Percentiles rank a stretch among this genome's conserved stretches.
Conservation (phyloP, 2,113 vertebrate species). For the Phyllopteryx taeniolatus region DNA sequence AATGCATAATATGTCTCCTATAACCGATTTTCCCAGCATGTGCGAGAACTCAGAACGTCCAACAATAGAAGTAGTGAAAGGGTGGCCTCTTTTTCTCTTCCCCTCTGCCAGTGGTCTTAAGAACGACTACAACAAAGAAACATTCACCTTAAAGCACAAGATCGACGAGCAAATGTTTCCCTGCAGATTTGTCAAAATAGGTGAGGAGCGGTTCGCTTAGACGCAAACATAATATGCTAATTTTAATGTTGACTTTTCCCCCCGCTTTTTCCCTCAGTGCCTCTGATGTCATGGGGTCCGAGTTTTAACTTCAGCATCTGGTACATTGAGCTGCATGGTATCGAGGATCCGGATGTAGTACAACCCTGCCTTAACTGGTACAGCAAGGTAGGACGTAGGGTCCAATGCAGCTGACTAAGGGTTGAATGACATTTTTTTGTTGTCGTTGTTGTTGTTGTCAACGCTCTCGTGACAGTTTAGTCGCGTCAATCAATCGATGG, state of each 20-base stretch:
- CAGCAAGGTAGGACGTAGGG: conserved; percentile 84
- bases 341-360: conserved; percentile 96
- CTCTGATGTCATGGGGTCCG: conserved; percentile 97
- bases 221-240: not conserved
- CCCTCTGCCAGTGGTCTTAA: conserved; percentile 89
- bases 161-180: conserved; percentile 99
- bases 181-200: conserved; percentile 99
- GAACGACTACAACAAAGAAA: conserved; percentile 99
- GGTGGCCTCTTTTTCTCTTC: not conserved
- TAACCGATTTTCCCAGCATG: not conserved
- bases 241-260: not conserved
- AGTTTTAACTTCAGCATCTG: conserved; percentile 99
- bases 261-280: conserved; percentile 74
- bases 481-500: too few relatives aligned
- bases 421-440: too few relatives aligned
- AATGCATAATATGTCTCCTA: too few relatives aligned
- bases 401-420: too few relatives aligned
- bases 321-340: conserved; percentile 98
- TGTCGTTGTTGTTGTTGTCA: too few relatives aligned
- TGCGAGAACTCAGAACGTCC: not conserved
- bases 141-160: conserved; percentile 99
- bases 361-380: conserved; percentile 99
- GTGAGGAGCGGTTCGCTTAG: conserved; percentile 64
- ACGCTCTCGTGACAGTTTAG: too few relatives aligned
- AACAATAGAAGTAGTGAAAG: not conserved